phyloP scores from a whole-genome alignment of 2,113 vertebrate species.

The Halichoerus grypus region DNA sequence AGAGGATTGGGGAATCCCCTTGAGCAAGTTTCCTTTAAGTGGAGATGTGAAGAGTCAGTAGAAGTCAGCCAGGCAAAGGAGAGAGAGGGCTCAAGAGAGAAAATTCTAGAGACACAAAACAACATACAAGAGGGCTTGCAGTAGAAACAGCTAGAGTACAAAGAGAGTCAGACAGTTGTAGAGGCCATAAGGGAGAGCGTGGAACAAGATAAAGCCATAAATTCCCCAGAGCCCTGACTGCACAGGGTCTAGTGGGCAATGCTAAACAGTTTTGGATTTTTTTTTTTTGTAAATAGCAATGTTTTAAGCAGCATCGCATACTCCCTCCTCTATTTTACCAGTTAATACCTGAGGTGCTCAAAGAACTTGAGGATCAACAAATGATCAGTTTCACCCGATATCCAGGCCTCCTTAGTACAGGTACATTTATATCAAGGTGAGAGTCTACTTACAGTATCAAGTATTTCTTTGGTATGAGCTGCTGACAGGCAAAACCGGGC shows the following conservation, averaged over 20 bases:
- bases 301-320: not conserved
- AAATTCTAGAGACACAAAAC: not conserved
- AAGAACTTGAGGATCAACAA: not conserved
- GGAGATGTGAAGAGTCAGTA: not conserved
- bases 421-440: not conserved
- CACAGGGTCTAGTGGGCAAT: not conserved
- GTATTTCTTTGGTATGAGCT: constrained; percentile 96
- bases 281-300: not conserved
- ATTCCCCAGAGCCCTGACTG: not conserved
- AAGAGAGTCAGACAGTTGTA: not conserved
- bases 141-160: not conserved
- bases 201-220: not conserved
- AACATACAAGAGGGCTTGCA: not conserved
- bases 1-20: not conserved
- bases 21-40: not conserved
- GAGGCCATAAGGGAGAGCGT: not conserved
- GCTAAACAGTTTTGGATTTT: not conserved
- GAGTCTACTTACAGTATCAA: constrained; percentile 92
- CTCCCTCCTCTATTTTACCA: not conserved
- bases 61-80: not conserved
- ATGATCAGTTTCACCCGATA: not conserved
- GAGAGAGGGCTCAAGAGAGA: constrained; percentile 3
- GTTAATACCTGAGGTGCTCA: not conserved
- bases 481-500: constrained; percentile 98
- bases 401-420: not conserved